phyloP scores from a whole-genome alignment of 2,888 invertebrate species.

The Drosophila kanekoi region DNA sequence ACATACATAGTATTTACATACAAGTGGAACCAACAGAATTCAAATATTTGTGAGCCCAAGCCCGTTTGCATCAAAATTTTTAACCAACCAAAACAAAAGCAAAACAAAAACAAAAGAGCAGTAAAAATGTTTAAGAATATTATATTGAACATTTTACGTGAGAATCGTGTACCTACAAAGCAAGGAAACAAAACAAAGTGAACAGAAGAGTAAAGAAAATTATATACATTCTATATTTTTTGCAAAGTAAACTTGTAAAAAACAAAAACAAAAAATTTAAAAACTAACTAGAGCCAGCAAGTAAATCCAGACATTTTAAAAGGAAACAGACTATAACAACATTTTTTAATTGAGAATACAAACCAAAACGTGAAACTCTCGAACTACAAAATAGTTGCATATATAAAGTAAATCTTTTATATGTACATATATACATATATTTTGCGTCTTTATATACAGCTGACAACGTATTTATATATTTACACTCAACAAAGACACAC shows the following conservation, averaged over 20 bases:
- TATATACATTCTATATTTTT: conserved; percentile 75
- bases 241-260: conserved; percentile 75
- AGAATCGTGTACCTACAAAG: conserved; percentile 80
- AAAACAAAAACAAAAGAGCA: conserved; percentile 28
- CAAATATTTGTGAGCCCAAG: conserved; percentile 38
- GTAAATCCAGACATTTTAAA: conserved; percentile 63
- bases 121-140: conserved; percentile 50
- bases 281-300: conserved; percentile 63
- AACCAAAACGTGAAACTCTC: conserved; percentile 19
- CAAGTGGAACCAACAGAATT: conserved; percentile 33
- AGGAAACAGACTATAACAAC: conserved; percentile 44
- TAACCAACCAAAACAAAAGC: conserved; percentile 27
- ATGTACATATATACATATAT: conserved; percentile 60
- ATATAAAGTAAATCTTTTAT: conserved; percentile 48
- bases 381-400: conserved; percentile 37
- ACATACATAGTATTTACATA: conserved; percentile 37
- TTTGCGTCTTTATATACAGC: conserved; percentile 76
- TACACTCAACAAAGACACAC: conserved; percentile 49
- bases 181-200: conserved; percentile 53
- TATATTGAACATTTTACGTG: conserved; percentile 67
- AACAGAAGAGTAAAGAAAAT: conserved; percentile 30
- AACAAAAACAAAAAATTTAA: neutral
- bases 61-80: conserved; percentile 37
- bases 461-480: conserved; percentile 61
- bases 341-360: conserved; percentile 48